A percentile compares a stretch with the other conserved stretches of the same genome.
Evolutionary conservation across 2,797 vertebrate genomes (phyloP).

Genomic region (Cyprinella venusta): DNA sequence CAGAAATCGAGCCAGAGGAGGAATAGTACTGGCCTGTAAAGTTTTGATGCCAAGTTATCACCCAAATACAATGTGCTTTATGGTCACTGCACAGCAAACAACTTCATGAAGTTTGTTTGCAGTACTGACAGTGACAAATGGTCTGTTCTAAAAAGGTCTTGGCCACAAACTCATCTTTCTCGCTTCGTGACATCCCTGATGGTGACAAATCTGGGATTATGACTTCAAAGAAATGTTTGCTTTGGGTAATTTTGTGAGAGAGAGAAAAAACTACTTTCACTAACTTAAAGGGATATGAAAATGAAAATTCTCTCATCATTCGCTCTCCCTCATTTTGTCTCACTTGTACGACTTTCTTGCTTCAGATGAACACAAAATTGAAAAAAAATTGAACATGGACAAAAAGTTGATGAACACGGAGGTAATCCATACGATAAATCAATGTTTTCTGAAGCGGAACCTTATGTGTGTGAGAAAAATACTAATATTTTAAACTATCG

Average conservation of each 20-base stretch:
- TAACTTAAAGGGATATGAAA: not conserved
- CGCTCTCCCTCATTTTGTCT: not conserved
- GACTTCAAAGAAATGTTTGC: not conserved
- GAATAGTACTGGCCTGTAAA: not conserved
- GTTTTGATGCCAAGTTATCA: slow-evolving; percentile 27
- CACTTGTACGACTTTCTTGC: not conserved
- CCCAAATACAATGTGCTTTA: slow-evolving; percentile 23
- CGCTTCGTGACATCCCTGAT: not conserved
- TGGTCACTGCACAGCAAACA: slow-evolving; percentile 26
- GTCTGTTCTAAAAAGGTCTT: slow-evolving; percentile 14
- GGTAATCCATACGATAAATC: not conserved
- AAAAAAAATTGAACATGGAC: not conserved
- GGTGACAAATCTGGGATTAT: slow-evolving; percentile 7
- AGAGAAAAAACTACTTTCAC: not conserved
- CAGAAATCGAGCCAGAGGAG: slow-evolving; percentile 10
- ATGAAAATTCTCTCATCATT: not conserved
- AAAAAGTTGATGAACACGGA: not conserved
- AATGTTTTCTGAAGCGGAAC: not conserved
- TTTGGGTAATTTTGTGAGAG: not conserved
- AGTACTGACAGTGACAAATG: slow-evolving; percentile 29
- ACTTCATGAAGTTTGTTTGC: slow-evolving; percentile 28
- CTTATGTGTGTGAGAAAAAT: not conserved
- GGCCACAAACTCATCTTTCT: slow-evolving; percentile 20
- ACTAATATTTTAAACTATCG: not conserved
- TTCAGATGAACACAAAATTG: not conserved